Evolutionary conservation across 2,797 vertebrate genomes (phyloP), one percentile per base, ranked within the genome.

Genomic region (Mus caroli): DNA sequence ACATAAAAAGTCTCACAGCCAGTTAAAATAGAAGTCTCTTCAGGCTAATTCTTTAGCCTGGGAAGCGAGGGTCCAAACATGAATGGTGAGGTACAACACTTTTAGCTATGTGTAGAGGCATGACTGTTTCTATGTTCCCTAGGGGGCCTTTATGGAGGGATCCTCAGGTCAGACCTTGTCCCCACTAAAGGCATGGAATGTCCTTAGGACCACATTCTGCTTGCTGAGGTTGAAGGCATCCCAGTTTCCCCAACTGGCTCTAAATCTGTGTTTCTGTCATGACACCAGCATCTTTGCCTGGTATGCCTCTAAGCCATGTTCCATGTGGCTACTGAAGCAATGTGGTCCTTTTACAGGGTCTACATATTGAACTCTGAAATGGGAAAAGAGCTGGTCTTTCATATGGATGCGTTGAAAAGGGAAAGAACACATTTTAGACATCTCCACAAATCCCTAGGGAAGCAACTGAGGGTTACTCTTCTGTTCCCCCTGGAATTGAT

Each of bases 381-480:
- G 71, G 69, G 85, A 88, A 58, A 7, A 64, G 89, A 92, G 84
- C 87, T 91, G 58, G 62, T 0, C 0, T 84, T 95, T 97, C 67
- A 71, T 31, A 87, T 3, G 83, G n/a, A 94, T 43, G 43, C 89
- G 73, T 82, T 82, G 85, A 82, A 92, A 94, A 94, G 67, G 40
- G 67, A 88, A 95, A 96, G 46, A 80, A 31, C 71, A 95, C 22
- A 52, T 95, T 93, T 90, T 31, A 3, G 69, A 91, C 78, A 90
- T 84, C 58, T 67, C 43, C 52, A 91, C 28, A 84, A 79, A 52
- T 94, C 78, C 46, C 64, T 22, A 69, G 37, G 85, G 67, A 92
- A 37, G 40, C 46, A 89, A 37, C 26, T 3, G 43, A 94, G 94
- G 60, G n/a, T 78, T 56, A 60, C 46, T 94, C 17, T 67, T 58